Conservation (phyloP, 2,113 vertebrate genomes). For the Proteles cristata region DNA sequence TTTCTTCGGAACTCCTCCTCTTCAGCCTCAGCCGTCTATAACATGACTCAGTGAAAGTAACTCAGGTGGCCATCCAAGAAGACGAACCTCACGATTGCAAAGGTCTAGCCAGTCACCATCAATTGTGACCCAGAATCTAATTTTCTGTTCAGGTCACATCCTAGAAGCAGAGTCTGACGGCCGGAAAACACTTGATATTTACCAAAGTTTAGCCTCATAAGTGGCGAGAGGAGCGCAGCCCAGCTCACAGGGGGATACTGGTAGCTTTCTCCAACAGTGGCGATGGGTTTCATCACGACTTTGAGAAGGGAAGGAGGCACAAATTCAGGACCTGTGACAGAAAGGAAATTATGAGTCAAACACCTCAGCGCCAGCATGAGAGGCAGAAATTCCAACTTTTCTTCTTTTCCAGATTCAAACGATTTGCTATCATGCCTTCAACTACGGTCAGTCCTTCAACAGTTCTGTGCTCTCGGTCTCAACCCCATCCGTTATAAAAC, state of each 20-base stretch:
- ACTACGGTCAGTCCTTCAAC: neutral
- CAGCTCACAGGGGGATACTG: constrained; percentile 97
- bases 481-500: neutral
- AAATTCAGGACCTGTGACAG: constrained; percentile 90
- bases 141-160: neutral
- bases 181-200: constrained; percentile 62
- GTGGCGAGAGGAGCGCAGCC: constrained; percentile 92
- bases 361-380: neutral
- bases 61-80: neutral
- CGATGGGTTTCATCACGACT: constrained; percentile 88
- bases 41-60: constrained; percentile 9
- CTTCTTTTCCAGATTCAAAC: neutral
- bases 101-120: neutral
- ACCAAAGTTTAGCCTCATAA: constrained; percentile 97
- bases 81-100: neutral
- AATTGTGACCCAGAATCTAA: neutral
- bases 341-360: neutral
- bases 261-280: constrained; percentile 87
- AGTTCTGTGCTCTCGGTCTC: neutral
- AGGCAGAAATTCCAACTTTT: neutral
- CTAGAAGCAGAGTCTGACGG: neutral
- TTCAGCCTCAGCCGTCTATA: neutral
- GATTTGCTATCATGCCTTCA: neutral
- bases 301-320: constrained; percentile 86
- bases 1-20: neutral